Conservation (phyloP, 1,140 invertebrate genomes). For the Leptestheria dahalacensis region DNA sequence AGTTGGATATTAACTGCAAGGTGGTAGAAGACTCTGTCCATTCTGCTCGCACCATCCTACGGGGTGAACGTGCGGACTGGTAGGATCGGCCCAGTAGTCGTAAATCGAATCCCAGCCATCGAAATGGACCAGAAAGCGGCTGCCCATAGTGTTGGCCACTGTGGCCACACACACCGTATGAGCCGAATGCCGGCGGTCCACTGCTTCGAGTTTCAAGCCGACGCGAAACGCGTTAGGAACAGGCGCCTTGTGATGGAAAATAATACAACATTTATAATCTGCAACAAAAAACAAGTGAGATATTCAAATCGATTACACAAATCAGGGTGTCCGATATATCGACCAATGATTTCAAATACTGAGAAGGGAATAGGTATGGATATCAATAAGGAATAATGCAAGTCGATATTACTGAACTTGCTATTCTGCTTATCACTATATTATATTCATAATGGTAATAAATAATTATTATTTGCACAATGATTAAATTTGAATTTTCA, state of each 20-base stretch:
- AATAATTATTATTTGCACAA: not conserved
- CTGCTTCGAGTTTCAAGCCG: slow-evolving; percentile 89
- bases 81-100: slow-evolving; percentile 82
- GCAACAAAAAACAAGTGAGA: too few species aligned
- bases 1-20: slow-evolving; percentile 64
- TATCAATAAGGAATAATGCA: too few species aligned
- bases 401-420: too few species aligned
- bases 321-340: too few species aligned
- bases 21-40: slow-evolving; percentile 61
- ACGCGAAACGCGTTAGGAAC: slow-evolving; percentile 60
- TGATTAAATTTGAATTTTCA: too few species aligned
- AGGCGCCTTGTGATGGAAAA: too few species aligned
- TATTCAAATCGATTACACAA: too few species aligned
- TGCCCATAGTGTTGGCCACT: slow-evolving; percentile 65
- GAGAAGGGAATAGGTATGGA: too few species aligned
- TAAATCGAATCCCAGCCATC: slow-evolving; percentile 88
- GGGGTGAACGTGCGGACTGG: slow-evolving; percentile 83
- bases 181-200: slow-evolving; percentile 74
- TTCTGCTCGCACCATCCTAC: slow-evolving; percentile 81
- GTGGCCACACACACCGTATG: slow-evolving; percentile 37
- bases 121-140: slow-evolving; percentile 78
- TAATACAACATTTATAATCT: too few species aligned
- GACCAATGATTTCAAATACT: too few species aligned
- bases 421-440: too few species aligned
- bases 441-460: not conserved